A percentile compares a stretch with the other conserved stretches of the same genome.
Evolutionary conservation across 2,888 invertebrate species (phyloP).

Genomic region (Amphiduros pacificus): DNA sequence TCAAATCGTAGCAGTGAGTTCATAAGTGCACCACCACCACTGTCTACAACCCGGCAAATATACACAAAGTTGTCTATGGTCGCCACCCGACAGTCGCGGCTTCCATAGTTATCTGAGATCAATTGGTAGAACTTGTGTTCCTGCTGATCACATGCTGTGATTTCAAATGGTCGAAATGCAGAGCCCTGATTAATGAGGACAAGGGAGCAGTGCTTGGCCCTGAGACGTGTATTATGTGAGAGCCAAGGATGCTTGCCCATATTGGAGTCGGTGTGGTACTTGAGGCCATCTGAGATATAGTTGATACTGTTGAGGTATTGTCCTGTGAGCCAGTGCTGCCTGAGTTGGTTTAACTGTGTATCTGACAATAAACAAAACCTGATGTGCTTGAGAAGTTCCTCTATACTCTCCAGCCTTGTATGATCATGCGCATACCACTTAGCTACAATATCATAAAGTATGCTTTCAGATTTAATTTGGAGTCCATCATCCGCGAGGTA

Average conservation of each 20-base stretch:
- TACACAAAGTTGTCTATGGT: slow-evolving; percentile 55
- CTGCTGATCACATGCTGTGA: slow-evolving; percentile 48
- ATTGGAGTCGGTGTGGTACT: slow-evolving; percentile 28
- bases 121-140: slow-evolving; percentile 47
- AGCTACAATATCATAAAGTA: slow-evolving; percentile 45
- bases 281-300: slow-evolving; percentile 22
- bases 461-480: slow-evolving; percentile 44
- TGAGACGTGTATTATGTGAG: slow-evolving; percentile 8
- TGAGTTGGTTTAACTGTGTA: slow-evolving; percentile 38
- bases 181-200: slow-evolving; percentile 51
- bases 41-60: slow-evolving; percentile 56
- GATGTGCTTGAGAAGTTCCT: slow-evolving; percentile 43
- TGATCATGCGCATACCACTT: slow-evolving; percentile 48
- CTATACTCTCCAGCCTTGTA: slow-evolving; percentile 34
- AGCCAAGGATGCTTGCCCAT: slow-evolving; percentile 26
- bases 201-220: slow-evolving; percentile 26
- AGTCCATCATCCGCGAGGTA: slow-evolving; percentile 46
- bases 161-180: slow-evolving; percentile 54
- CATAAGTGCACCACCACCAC: slow-evolving; percentile 57
- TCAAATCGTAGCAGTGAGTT: slow-evolving; percentile 56
- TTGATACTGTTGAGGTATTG: slow-evolving; percentile 14
- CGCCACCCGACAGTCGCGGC: slow-evolving; percentile 51
- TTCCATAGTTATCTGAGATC: slow-evolving; percentile 52
- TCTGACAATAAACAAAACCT: slow-evolving; percentile 54
- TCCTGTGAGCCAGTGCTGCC: slow-evolving; percentile 20